Percentiles rank a stretch among this genome's conserved stretches.
Evolutionary conservation across 1,140 invertebrate species (phyloP).

Genomic region (Sminthurinus signatus): DNA sequence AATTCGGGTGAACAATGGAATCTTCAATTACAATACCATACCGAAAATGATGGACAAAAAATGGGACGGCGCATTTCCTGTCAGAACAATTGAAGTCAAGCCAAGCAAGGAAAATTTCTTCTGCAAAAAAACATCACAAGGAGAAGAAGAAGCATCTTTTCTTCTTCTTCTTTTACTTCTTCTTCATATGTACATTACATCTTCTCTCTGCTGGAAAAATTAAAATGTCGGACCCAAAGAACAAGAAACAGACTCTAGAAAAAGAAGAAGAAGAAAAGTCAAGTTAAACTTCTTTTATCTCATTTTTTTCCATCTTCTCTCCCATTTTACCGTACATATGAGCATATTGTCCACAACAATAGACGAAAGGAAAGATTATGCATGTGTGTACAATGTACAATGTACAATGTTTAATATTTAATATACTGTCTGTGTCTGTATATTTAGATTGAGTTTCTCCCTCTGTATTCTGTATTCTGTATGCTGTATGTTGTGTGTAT

Average conservation of each 20-base stretch:
- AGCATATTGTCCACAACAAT: too few relatives aligned
- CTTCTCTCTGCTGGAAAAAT: constrained; percentile 37
- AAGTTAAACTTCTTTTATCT: constrained; percentile 5
- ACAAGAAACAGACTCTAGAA: too few relatives aligned
- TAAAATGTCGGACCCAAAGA: constrained; percentile 31
- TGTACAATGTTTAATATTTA: too few relatives aligned
- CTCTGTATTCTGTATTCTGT: too few relatives aligned
- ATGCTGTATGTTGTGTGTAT: too few relatives aligned
- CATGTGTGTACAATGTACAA: too few relatives aligned
- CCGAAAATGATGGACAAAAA: constrained; percentile 37
- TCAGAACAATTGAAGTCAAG: constrained; percentile 42
- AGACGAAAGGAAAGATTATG: too few relatives aligned
- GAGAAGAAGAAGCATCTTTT: neutral
- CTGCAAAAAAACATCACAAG: constrained; percentile 27
- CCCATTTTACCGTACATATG: too few relatives aligned
- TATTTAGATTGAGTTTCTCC: too few relatives aligned
- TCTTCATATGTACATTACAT: neutral
- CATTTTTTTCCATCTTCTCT: neutral
- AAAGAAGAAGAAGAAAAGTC: neutral
- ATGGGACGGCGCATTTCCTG: constrained; percentile 39
- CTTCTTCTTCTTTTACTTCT: constrained; percentile 2
- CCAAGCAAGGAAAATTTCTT: constrained; percentile 42
- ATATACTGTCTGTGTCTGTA: too few relatives aligned
- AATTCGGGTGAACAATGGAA: constrained; percentile 41
- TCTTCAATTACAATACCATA: constrained; percentile 41